phyloP scores from a whole-genome alignment of 2,797 vertebrate genomes.

The Carcharodon carcharias region DNA sequence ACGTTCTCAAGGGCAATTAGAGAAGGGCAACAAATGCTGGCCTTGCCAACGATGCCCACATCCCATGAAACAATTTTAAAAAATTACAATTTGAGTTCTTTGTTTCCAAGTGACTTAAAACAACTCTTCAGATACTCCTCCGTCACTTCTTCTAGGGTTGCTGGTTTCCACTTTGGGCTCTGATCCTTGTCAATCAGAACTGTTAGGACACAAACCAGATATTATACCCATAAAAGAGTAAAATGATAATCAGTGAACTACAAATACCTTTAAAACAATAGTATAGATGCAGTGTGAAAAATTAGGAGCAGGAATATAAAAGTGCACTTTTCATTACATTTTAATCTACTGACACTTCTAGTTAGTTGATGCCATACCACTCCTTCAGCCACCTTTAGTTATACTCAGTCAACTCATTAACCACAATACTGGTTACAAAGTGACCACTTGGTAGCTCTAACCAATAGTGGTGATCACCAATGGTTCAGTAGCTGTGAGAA shows the following conservation, averaged over 20 bases:
- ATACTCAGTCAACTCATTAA: not conserved
- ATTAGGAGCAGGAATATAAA: not conserved
- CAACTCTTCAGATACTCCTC: conserved; percentile 63
- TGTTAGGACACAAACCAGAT: conserved; percentile 46
- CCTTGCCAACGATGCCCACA: not conserved
- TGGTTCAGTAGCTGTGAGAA: not conserved
- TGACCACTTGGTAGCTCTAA: not conserved
- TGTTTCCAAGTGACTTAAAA: conserved; percentile 67
- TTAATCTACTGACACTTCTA: not conserved
- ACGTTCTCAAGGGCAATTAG: not conserved
- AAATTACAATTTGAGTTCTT: conserved; percentile 62
- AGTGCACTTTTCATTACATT: not conserved
- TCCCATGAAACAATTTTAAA: no score
- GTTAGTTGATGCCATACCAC: not conserved
- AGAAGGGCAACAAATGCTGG: not conserved
- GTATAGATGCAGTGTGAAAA: not conserved
- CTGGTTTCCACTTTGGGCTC: conserved; percentile 70
- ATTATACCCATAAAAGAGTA: not conserved
- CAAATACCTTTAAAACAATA: not conserved
- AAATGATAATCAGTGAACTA: not conserved
- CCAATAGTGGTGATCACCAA: not conserved
- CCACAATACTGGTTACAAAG: not conserved
- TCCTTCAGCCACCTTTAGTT: not conserved
- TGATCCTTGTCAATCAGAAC: conserved; percentile 77
- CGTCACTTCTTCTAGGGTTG: conserved; percentile 65